Percentiles rank a stretch among this genome's conserved stretches.
Conservation (phyloP, 2,113 vertebrate genomes). For the Thamnaconus septentrionalis region DNA sequence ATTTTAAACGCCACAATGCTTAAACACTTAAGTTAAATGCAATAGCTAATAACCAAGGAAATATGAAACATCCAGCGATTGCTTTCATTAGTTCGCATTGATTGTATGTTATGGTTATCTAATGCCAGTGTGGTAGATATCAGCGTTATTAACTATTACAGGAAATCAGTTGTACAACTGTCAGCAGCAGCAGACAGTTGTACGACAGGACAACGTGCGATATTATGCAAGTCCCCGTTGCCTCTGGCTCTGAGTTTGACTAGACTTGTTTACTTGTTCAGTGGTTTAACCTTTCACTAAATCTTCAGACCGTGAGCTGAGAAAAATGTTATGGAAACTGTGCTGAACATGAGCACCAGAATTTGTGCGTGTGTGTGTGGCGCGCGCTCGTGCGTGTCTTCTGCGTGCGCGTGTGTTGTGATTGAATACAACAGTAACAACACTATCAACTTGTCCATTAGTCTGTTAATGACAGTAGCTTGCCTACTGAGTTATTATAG, state of each 20-base stretch:
- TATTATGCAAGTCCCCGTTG: conserved; percentile 8
- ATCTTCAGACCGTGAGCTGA: not conserved
- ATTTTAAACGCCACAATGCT: too few relatives aligned
- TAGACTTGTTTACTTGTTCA: not conserved
- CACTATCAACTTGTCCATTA: too few relatives aligned
- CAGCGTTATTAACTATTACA: not conserved
- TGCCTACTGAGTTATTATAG: too few relatives aligned
- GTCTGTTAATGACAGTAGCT: too few relatives aligned
- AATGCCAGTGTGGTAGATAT: too few relatives aligned
- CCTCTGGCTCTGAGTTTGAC: not conserved
- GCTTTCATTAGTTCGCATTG: not conserved
- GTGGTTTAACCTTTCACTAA: not conserved
- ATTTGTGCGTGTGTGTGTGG: too few relatives aligned
- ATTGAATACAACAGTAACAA: too few relatives aligned
- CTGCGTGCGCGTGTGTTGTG: too few relatives aligned
- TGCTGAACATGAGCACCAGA: too few relatives aligned
- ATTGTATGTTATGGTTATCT: not conserved
- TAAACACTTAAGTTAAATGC: too few relatives aligned
- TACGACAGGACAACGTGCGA: conserved; percentile 29
- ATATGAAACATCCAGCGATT: not conserved
- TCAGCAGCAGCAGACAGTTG: conserved; percentile 15
- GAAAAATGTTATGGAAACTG: too few relatives aligned
- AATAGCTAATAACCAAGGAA: not conserved
- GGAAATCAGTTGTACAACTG: not conserved
- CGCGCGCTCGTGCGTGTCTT: too few relatives aligned